Evolutionary conservation across 2,888 invertebrate genomes (phyloP).

Genomic region (Tenthredo livida): DNA sequence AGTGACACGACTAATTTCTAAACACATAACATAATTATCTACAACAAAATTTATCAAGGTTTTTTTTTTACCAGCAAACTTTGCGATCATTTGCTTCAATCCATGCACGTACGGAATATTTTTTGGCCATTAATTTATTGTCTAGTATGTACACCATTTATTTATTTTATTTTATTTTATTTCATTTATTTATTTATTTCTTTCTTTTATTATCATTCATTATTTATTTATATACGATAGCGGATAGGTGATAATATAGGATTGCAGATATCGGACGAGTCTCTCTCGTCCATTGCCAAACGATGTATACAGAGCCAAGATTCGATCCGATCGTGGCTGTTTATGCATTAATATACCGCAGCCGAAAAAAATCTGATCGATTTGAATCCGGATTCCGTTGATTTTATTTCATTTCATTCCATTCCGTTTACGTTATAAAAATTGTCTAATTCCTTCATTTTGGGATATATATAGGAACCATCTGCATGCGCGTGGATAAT

Average conservation of each 20-base stretch:
- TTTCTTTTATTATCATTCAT: conserved; percentile 13
- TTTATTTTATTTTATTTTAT: conserved; percentile 17
- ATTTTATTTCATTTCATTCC: not conserved
- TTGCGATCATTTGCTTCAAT: conserved; percentile 1
- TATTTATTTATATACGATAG: conserved; percentile 17
- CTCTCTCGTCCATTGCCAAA: conserved; percentile 1
- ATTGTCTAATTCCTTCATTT: conserved; percentile 33
- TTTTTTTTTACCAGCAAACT: conserved; percentile 10
- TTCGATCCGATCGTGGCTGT: not conserved
- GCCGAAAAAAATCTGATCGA: conserved; percentile 1
- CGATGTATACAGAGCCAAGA: not conserved
- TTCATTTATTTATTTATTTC: conserved; percentile 38
- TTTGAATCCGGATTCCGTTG: not conserved
- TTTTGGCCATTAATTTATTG: conserved; percentile 52
- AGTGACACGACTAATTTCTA: conserved; percentile 34
- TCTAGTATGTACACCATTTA: conserved; percentile 47
- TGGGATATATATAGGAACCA: conserved; percentile 15
- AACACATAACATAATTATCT: conserved; percentile 41
- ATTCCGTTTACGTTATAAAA: conserved; percentile 26
- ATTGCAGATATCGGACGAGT: conserved; percentile 29
- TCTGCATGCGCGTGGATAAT: not conserved
- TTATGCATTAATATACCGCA: conserved; percentile 3
- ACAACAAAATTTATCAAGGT: conserved; percentile 10
- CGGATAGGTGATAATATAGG: conserved; percentile 27
- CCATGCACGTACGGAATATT: conserved; percentile 12